Conservation (phyloP, 2,113 vertebrate genomes). For the Narcine bancroftii region DNA sequence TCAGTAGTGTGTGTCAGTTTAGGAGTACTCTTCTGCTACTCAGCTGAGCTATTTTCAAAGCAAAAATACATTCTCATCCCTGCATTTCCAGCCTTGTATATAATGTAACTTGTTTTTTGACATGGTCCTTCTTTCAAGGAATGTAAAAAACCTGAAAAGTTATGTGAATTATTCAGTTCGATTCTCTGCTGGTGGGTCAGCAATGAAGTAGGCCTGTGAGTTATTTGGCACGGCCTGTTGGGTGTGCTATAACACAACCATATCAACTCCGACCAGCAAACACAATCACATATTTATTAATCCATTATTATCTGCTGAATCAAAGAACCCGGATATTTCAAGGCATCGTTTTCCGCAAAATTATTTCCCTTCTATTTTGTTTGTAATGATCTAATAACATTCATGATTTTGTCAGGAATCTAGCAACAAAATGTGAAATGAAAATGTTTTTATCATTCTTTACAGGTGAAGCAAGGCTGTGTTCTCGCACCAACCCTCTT, state of each 20-base stretch:
- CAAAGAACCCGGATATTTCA: background rate
- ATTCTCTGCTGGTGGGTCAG: no score
- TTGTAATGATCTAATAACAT: background rate
- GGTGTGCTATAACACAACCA: conserved; percentile 30
- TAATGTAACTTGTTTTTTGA: background rate
- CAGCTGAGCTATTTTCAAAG: background rate
- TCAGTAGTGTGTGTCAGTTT: background rate
- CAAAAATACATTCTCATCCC: background rate
- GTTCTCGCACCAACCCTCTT: no score
- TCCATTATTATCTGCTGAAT: background rate
- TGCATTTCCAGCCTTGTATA: background rate
- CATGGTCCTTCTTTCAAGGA: background rate
- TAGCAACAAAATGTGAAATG: background rate
- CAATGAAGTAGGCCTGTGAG: background rate
- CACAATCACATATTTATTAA: background rate
- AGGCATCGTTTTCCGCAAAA: background rate
- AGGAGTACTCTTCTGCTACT: background rate
- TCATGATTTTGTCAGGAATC: background rate
- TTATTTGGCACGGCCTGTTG: conserved; percentile 24
- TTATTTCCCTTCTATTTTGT: background rate
- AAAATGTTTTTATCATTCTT: conserved; percentile 3
- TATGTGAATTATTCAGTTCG: background rate
- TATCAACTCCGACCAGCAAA: background rate
- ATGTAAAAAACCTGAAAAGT: background rate
- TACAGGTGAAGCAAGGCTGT: no score